These are phyloP conservation scores for Enteromius radiatus DNA, from an alignment of 2,797 vertebrate species.

Conservation along the genomic window DNA sequence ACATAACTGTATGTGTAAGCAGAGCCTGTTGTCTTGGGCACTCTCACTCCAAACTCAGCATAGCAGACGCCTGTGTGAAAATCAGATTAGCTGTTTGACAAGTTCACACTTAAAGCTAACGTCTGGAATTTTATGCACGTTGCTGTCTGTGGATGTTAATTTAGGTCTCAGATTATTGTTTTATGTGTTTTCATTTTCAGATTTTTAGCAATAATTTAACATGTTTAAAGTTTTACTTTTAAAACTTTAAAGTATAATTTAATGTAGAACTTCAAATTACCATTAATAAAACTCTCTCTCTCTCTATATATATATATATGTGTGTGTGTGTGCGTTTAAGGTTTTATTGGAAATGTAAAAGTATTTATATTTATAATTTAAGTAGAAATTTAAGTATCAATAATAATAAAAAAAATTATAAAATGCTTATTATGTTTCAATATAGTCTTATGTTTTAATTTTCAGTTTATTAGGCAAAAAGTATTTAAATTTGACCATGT, in stretches of 20 bases:
- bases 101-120: not conserved
- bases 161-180: not conserved
- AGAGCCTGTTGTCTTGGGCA: conserved; percentile 95
- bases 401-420: not conserved
- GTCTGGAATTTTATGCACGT: not conserved
- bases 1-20: conserved; percentile 99
- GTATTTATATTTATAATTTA: not conserved
- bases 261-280: not conserved
- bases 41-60: conserved; percentile 94
- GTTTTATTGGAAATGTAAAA: not conserved
- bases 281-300: not conserved
- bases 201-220: not conserved
- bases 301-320: too few species aligned
- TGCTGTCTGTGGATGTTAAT: not conserved
- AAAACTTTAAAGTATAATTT: not conserved
- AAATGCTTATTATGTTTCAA: not conserved
- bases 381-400: not conserved
- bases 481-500: too few species aligned
- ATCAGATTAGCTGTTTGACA: conserved; percentile 13
- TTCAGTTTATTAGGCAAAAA: not conserved
- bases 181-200: not conserved
- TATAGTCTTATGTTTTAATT: not conserved
- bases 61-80: conserved; percentile 88
- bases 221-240: not conserved
- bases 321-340: not conserved